These are phyloP conservation scores for Antheraea assamensis DNA, from an alignment of 2,888 invertebrate genomes.

Conservation along the genomic window DNA sequence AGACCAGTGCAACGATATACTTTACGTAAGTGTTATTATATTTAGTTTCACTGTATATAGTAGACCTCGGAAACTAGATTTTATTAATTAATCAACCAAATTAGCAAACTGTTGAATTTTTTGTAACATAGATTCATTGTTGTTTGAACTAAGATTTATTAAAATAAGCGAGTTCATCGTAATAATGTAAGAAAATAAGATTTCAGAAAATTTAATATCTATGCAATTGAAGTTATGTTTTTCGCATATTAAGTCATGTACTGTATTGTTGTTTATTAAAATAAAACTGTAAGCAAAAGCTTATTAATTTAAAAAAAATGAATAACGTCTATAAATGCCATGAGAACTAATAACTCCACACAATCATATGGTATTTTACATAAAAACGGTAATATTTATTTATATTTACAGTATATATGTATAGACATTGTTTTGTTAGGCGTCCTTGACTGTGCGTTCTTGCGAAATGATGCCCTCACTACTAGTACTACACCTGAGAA, in stretches of 20 bases:
- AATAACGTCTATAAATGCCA: slow-evolving; percentile 41
- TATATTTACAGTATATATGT: slow-evolving; percentile 38
- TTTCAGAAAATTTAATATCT: neutral
- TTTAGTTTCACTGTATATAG: too few relatives aligned
- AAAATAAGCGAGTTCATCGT: neutral
- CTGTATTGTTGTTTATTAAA: neutral
- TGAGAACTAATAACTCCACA: slow-evolving; percentile 35
- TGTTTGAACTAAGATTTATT: neutral
- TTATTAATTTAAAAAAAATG: slow-evolving; percentile 45
- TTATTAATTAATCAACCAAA: neutral
- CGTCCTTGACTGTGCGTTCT: slow-evolving; percentile 67
- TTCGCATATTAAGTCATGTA: neutral
- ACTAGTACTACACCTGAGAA: slow-evolving; percentile 46
- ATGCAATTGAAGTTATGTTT: neutral
- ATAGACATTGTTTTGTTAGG: slow-evolving; percentile 61
- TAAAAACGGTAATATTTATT: slow-evolving; percentile 35
- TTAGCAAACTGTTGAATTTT: neutral
- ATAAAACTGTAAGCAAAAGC: neutral
- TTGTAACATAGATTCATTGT: neutral
- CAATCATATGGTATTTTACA: slow-evolving; percentile 61
- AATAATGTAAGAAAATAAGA: neutral
- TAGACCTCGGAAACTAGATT: too few relatives aligned
- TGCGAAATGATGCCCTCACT: slow-evolving; percentile 66
- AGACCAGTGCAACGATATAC: too few relatives aligned
- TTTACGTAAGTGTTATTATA: too few relatives aligned